Conservation (phyloP, 2,797 vertebrate genomes). For the Oceanodroma leucorhoa region DNA sequence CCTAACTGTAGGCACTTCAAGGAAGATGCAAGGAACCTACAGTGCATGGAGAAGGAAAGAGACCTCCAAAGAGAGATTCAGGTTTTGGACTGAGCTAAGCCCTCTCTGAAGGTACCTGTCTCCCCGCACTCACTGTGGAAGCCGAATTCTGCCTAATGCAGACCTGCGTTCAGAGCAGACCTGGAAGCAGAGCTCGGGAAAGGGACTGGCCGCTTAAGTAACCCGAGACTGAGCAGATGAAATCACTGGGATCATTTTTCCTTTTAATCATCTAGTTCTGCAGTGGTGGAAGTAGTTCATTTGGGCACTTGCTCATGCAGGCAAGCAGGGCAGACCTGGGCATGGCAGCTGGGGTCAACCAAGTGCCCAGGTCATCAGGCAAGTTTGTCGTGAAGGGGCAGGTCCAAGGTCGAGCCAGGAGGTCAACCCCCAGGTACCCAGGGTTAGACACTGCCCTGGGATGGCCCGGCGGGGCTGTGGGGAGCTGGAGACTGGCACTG, state of each 20-base stretch:
- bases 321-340: neutral
- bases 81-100: neutral
- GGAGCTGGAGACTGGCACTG: neutral
- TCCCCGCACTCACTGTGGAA: neutral
- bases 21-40: neutral
- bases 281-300: neutral
- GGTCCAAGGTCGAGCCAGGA: neutral
- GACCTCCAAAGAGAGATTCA: neutral
- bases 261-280: neutral
- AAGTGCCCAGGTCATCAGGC: neutral
- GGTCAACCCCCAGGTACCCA: neutral
- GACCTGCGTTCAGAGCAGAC: neutral
- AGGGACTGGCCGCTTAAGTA: neutral
- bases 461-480: neutral
- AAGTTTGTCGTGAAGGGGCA: neutral
- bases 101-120: neutral
- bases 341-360: neutral
- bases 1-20: neutral
- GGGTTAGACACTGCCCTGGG: neutral
- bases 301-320: neutral
- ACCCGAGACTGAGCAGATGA: neutral
- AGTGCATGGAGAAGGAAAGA: neutral
- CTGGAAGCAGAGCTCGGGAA: neutral
- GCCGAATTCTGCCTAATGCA: neutral
- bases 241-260: neutral